phyloP scores from a whole-genome alignment of 2,888 invertebrate species.

The Drosophila infuscata region DNA sequence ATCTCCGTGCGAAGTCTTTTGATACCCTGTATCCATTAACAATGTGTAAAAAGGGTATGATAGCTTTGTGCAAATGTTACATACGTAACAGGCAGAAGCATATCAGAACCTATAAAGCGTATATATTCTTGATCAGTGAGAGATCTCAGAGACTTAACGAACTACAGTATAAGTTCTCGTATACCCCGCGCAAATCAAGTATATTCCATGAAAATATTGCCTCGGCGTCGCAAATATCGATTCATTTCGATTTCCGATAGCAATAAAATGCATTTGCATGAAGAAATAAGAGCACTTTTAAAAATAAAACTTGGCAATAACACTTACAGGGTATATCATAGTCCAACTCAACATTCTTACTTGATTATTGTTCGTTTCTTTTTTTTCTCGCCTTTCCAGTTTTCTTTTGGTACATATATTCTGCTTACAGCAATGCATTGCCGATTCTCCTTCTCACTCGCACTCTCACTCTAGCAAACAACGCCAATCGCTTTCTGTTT shows the following conservation, averaged over 20 bases:
- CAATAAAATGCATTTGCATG: neutral
- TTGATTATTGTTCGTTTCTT: neutral
- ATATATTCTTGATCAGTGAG: neutral
- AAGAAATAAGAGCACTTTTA: neutral
- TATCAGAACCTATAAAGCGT: neutral
- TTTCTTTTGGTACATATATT: neutral
- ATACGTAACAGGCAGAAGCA: neutral
- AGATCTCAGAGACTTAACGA: neutral
- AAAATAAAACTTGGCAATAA: neutral
- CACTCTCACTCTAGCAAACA: neutral
- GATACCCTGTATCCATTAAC: neutral
- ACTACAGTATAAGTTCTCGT: neutral
- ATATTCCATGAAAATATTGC: neutral
- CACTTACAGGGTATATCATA: neutral
- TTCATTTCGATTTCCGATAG: neutral
- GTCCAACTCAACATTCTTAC: neutral
- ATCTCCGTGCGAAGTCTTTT: conserved; percentile 5
- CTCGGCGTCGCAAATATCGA: neutral
- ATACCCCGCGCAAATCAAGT: neutral
- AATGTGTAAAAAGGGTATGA: neutral
- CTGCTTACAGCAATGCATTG: conserved; percentile 1
- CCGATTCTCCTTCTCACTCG: neutral
- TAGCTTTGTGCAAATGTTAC: neutral
- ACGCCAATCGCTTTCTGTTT: conserved; percentile 1
- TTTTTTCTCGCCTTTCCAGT: neutral